Conservation (phyloP, 2,797 vertebrate species). For the Dallia pectoralis region DNA sequence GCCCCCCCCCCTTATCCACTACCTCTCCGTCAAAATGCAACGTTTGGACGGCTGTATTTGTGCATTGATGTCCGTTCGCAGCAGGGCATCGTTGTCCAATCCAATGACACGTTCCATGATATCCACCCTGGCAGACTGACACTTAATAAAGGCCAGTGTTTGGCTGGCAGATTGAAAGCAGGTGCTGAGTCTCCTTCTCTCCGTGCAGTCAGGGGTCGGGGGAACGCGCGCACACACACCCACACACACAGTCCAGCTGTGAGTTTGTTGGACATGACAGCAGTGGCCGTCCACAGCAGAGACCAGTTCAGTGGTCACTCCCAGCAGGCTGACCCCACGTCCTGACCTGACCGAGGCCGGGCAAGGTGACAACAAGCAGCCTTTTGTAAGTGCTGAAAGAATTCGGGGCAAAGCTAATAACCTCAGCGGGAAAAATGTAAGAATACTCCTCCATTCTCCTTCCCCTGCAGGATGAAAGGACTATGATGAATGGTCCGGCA, state of each 20-base stretch:
- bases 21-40: neutral
- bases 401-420: neutral
- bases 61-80: neutral
- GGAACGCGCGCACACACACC: constrained; percentile 16
- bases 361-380: neutral
- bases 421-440: neutral
- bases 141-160: constrained; percentile 40
- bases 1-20: neutral
- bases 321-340: neutral
- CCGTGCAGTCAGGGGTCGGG: neutral
- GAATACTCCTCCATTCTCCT: neutral
- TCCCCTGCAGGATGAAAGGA: neutral
- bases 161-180: constrained; percentile 42
- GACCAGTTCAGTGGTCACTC: neutral
- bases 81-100: neutral
- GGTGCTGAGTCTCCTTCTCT: constrained; percentile 15
- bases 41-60: neutral
- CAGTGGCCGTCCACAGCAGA: neutral
- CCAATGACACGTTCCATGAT: neutral
- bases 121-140: constrained; percentile 25
- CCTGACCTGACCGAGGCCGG: neutral
- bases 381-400: constrained; percentile 1
- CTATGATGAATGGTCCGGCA: neutral
- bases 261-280: neutral
- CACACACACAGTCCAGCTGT: neutral